Evolutionary conservation across 2,888 invertebrate genomes (phyloP).

Genomic region (Rhingia rostrata): DNA sequence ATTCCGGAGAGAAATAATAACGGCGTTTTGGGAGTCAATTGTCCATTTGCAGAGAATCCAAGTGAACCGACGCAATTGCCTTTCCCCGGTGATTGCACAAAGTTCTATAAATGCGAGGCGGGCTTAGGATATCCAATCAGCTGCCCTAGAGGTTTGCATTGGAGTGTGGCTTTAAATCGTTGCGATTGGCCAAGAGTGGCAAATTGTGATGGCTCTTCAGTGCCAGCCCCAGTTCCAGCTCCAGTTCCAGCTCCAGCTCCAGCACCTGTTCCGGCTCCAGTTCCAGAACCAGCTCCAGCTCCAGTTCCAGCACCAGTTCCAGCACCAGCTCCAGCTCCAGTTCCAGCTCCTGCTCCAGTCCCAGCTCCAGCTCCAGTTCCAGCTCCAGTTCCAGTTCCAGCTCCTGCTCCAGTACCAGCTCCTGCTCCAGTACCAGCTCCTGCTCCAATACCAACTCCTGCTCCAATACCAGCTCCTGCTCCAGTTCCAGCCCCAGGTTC

Average conservation of each 20-base stretch:
- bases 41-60: slow-evolving; percentile 30
- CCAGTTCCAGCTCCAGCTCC: slow-evolving; percentile 72
- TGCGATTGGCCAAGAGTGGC: slow-evolving; percentile 77
- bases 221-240: slow-evolving; percentile 22
- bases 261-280: slow-evolving; percentile 9
- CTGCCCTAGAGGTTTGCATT: slow-evolving; percentile 77
- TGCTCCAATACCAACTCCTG: not conserved
- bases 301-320: slow-evolving; percentile 12
- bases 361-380: slow-evolving; percentile 52
- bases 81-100: slow-evolving; percentile 77
- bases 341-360: not conserved
- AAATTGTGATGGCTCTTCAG: slow-evolving; percentile 67
- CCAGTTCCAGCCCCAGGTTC: not conserved
- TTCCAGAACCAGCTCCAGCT: slow-evolving; percentile 67
- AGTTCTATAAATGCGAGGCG: slow-evolving; percentile 77
- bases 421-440: slow-evolving; percentile 66
- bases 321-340: not conserved
- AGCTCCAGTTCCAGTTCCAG: slow-evolving; percentile 58
- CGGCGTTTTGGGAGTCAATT: not conserved
- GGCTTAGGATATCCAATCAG: slow-evolving; percentile 44
- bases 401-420: slow-evolving; percentile 17
- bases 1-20: not conserved
- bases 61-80: slow-evolving; percentile 71
- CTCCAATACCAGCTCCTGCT: not conserved
- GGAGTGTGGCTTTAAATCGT: slow-evolving; percentile 75